A percentile compares a stretch with the other conserved stretches of the same genome.
Evolutionary conservation across 2,888 invertebrate genomes (phyloP).

Genomic region (Hirudinaria manillensis): DNA sequence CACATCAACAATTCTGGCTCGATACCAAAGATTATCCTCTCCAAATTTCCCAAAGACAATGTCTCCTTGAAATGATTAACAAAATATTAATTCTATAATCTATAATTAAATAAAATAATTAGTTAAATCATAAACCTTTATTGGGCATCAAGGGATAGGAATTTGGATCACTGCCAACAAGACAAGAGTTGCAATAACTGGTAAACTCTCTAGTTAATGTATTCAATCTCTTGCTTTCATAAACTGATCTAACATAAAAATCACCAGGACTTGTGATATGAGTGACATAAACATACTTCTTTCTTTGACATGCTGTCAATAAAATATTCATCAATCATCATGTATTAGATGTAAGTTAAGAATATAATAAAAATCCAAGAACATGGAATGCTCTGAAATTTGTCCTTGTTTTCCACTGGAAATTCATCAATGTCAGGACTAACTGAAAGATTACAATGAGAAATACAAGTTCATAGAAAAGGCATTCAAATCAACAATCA

Average conservation of each 20-base stretch:
- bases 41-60: background rate
- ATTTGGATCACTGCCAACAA: too few relatives aligned
- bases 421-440: too few relatives aligned
- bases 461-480: too few relatives aligned
- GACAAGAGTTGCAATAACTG: background rate
- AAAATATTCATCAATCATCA: background rate
- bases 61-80: background rate
- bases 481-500: too few relatives aligned
- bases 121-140: too few relatives aligned
- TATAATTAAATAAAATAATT: background rate
- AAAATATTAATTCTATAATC: background rate
- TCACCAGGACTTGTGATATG: background rate
- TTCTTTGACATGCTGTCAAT: background rate
- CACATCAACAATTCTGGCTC: background rate
- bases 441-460: too few relatives aligned
- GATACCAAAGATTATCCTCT: background rate
- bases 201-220: background rate
- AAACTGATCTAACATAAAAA: background rate
- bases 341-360: background rate
- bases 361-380: background rate
- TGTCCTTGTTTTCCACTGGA: too few relatives aligned
- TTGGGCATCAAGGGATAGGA: too few relatives aligned
- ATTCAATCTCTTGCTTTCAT: background rate
- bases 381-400: background rate
- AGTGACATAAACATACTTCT: background rate